Conservation (phyloP, 2,113 vertebrate species). For the Eudyptes chrysolophus region DNA sequence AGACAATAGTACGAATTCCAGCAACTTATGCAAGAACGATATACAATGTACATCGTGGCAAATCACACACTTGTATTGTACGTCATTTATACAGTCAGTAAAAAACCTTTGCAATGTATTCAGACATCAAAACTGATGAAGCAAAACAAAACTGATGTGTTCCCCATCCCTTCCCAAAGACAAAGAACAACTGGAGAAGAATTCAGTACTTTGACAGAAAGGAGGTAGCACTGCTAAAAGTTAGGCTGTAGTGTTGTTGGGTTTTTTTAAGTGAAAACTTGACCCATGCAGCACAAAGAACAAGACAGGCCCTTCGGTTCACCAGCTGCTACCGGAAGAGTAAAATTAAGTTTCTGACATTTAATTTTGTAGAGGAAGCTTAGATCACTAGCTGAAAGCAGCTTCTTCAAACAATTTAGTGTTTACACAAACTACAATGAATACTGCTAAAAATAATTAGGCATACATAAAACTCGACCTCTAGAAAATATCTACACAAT, state of each 20-base stretch:
- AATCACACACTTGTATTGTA: not conserved
- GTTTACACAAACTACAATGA: conserved; percentile 51
- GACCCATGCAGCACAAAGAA: conserved; percentile 33
- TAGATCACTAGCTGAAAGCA: conserved; percentile 14
- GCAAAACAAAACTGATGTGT: not conserved
- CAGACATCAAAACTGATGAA: conserved; percentile 11
- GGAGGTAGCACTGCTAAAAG: conserved; percentile 67
- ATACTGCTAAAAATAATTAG: conserved; percentile 43
- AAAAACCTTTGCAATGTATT: not conserved
- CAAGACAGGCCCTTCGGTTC: conserved; percentile 1
- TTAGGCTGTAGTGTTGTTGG: conserved; percentile 32
- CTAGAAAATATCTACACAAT: conserved; percentile 55
- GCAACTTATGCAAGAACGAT: not conserved
- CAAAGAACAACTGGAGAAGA: conserved; percentile 14
- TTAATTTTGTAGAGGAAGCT: conserved; percentile 25
- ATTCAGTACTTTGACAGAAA: conserved; percentile 59
- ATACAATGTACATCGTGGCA: not conserved
- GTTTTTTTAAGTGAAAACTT: conserved; percentile 11
- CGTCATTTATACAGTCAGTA: not conserved
- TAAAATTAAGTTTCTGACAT: conserved; percentile 6
- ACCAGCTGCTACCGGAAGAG: not conserved
- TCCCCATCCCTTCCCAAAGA: conserved; percentile 20
- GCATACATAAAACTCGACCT: conserved; percentile 24
- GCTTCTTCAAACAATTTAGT: conserved; percentile 41
- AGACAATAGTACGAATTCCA: not conserved